These are phyloP conservation scores for Ochropleura plecta DNA, from an alignment of 2,888 invertebrate genomes.

Conservation along the genomic window DNA sequence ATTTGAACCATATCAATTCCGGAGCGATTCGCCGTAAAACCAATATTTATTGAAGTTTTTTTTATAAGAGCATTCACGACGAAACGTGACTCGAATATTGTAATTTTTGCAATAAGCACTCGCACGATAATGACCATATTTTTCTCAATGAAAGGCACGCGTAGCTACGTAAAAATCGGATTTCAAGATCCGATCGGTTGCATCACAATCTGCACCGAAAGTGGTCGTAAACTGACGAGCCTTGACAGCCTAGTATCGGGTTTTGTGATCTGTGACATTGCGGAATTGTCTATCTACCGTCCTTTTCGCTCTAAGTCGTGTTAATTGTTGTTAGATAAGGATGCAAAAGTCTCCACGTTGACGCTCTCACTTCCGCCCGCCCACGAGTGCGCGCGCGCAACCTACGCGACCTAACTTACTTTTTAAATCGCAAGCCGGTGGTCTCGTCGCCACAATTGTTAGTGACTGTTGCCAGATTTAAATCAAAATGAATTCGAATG, in stretches of 20 bases:
- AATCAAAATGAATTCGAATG: constrained; percentile 66
- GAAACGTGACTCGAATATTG: constrained; percentile 81
- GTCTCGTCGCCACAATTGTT: constrained; percentile 81
- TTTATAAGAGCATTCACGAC: constrained; percentile 68
- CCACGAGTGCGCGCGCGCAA: constrained; percentile 81
- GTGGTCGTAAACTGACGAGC: constrained; percentile 87
- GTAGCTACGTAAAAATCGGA: constrained; percentile 66
- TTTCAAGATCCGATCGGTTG: constrained; percentile 80
- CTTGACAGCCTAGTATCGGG: constrained; percentile 79
- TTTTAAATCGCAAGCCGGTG: constrained; percentile 85
- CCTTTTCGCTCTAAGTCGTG: constrained; percentile 74
- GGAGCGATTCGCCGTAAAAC: constrained; percentile 69
- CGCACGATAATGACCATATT: constrained; percentile 77
- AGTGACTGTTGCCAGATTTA: constrained; percentile 68
- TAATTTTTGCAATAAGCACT: constrained; percentile 76
- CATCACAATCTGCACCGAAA: constrained; percentile 86
- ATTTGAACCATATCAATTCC: constrained; percentile 78
- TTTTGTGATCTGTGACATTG: constrained; percentile 86
- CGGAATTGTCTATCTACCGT: constrained; percentile 79
- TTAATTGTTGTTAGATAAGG: constrained; percentile 83
- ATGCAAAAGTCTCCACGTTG: constrained; percentile 78
- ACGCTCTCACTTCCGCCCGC: constrained; percentile 90
- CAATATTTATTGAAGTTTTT: constrained; percentile 76
- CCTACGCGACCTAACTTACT: constrained; percentile 86
- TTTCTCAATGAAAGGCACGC: constrained; percentile 79